These are phyloP conservation scores for Acanthornis magna DNA, from an alignment of 2,797 vertebrate genomes.

Conservation along the genomic window DNA sequence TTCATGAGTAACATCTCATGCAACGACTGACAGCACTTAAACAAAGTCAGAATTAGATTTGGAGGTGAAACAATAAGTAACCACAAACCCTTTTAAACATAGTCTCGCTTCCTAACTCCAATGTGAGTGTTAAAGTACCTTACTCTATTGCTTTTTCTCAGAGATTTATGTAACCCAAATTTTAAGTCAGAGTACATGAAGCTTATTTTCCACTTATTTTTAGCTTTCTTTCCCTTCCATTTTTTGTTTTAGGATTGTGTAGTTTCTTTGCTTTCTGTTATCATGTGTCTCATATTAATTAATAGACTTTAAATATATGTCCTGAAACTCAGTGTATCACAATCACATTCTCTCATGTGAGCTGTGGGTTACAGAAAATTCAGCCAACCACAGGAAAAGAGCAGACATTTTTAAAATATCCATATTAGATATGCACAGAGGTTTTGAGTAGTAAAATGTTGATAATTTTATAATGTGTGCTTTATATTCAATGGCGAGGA, in stretches of 20 bases:
- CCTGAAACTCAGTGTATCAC: background rate
- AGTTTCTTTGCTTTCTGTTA: background rate
- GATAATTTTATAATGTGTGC: slow-evolving; percentile 50
- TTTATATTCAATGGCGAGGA: slow-evolving; percentile 45
- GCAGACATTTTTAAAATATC: background rate
- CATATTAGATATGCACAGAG: background rate
- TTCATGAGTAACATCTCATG: slow-evolving; percentile 67
- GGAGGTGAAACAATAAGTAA: slow-evolving; percentile 15
- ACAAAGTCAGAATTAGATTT: slow-evolving; percentile 54
- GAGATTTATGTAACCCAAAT: background rate
- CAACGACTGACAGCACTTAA: slow-evolving; percentile 37
- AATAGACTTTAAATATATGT: background rate
- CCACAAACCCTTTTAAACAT: background rate
- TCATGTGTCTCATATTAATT: background rate
- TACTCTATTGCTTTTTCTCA: background rate
- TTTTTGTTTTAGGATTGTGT: background rate
- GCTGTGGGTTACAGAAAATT: background rate
- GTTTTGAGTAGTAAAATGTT: slow-evolving; percentile 36
- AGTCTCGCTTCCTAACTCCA: background rate
- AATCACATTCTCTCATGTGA: background rate
- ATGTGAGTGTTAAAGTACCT: background rate
- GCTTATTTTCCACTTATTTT: background rate
- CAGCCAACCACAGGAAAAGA: background rate
- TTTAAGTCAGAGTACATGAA: background rate
- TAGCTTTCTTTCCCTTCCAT: background rate